Conservation (phyloP, 2,113 vertebrate genomes). For the Sitta europaea region DNA sequence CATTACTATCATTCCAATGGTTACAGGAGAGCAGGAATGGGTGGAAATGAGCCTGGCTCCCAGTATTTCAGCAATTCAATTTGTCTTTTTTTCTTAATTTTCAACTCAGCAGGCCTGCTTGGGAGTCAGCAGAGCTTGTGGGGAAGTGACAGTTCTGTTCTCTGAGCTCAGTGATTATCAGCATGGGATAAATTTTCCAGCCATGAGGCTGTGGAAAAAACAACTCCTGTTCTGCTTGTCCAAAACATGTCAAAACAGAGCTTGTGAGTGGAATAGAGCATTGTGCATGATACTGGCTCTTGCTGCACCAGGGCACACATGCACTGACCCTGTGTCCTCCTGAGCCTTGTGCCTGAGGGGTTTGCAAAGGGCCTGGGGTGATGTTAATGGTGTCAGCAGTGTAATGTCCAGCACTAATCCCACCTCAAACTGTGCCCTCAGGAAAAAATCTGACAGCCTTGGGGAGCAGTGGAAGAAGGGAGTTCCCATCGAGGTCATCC, state of each 20-base stretch:
- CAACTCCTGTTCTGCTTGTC: background rate
- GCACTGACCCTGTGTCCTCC: background rate
- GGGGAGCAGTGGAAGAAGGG: slow-evolving; percentile 97
- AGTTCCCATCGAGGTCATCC: slow-evolving; percentile 93
- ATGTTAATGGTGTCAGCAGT: background rate
- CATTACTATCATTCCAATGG: background rate
- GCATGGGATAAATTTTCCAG: background rate
- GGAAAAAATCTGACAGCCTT: slow-evolving; percentile 88
- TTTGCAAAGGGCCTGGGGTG: background rate
- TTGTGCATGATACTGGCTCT: background rate
- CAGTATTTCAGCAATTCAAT: background rate
- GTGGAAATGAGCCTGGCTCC: background rate
- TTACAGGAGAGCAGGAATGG: background rate
- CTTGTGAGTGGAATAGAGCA: background rate
- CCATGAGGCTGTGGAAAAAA: background rate
- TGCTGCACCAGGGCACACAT: background rate
- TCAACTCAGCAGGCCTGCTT: background rate
- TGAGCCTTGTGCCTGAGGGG: background rate
- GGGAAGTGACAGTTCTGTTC: background rate
- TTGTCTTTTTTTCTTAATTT: background rate
- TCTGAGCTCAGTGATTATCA: background rate
- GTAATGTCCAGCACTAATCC: background rate
- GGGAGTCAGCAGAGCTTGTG: background rate
- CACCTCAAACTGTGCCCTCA: slow-evolving; percentile 38
- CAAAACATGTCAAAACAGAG: background rate